Evolutionary conservation across 2,888 invertebrate species (phyloP).

Genomic region (Drosophila anomalata): DNA sequence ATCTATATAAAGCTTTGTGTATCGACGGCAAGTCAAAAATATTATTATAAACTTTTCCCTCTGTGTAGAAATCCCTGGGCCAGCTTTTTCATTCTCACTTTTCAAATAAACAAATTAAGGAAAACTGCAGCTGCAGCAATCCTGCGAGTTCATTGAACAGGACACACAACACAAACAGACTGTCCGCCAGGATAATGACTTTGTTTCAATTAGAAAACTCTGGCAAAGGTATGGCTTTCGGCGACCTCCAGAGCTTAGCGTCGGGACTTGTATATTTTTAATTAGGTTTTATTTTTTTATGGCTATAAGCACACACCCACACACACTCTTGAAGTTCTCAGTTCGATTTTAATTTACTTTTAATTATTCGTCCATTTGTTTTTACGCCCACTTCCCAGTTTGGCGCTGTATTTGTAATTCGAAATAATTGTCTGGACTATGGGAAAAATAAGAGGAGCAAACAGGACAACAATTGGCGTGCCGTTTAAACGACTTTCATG

Average conservation of each 20-base stretch:
- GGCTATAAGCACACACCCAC: not conserved
- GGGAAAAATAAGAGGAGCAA: slow-evolving; percentile 16
- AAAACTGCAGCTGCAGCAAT: slow-evolving; percentile 54
- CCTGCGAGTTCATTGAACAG: slow-evolving; percentile 54
- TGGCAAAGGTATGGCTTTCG: not conserved
- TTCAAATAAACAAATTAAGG: slow-evolving; percentile 26
- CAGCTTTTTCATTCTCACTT: slow-evolving; percentile 37
- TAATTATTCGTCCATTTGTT: slow-evolving; percentile 72
- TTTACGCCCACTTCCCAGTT: slow-evolving; percentile 32
- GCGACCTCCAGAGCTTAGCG: slow-evolving; percentile 9
- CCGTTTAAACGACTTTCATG: slow-evolving; percentile 55
- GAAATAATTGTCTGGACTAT: slow-evolving; percentile 55
- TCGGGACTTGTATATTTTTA: slow-evolving; percentile 48
- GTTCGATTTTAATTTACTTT: slow-evolving; percentile 64
- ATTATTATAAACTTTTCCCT: not conserved
- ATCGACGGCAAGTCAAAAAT: not conserved
- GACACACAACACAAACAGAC: slow-evolving; percentile 21
- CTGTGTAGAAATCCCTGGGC: not conserved
- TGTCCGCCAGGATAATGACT: slow-evolving; percentile 61
- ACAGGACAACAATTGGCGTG: slow-evolving; percentile 58
- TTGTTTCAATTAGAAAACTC: slow-evolving; percentile 52
- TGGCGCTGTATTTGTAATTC: slow-evolving; percentile 50
- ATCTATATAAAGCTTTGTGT: not conserved
- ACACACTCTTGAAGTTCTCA: slow-evolving; percentile 43
- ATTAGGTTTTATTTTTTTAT: slow-evolving; percentile 53